A percentile compares a stretch with the other conserved stretches of the same genome.
These are phyloP conservation scores for Archivesica marissinica DNA, from an alignment of 1,140 invertebrate species.

Conservation along the genomic window DNA sequence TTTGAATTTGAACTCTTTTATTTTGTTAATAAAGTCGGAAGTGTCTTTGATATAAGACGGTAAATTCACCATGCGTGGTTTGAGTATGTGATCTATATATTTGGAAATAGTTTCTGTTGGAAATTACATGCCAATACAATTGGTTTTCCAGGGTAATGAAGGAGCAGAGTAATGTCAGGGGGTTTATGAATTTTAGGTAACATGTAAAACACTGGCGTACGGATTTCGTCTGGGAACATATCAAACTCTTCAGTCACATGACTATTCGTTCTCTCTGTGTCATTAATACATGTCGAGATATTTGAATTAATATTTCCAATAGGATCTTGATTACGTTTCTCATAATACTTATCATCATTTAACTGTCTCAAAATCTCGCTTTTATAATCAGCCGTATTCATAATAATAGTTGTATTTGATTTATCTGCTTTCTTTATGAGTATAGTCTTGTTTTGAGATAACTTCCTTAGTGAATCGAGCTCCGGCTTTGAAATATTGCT, in stretches of 20 bases:
- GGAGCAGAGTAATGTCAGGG: background rate
- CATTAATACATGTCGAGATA: background rate
- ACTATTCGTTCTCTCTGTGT: background rate
- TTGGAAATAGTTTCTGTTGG: conserved; percentile 23
- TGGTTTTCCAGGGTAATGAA: background rate
- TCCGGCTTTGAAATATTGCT: conserved; percentile 21
- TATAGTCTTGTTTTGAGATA: background rate
- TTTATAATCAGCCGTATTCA: background rate
- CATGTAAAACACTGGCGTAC: background rate
- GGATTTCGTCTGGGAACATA: background rate
- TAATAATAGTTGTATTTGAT: background rate
- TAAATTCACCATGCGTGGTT: background rate
- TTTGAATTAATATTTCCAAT: background rate
- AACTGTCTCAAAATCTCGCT: background rate
- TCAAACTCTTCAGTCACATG: background rate
- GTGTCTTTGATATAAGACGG: conserved; percentile 38
- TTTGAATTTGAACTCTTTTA: background rate
- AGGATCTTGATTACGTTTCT: background rate
- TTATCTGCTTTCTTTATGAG: conserved; percentile 14
- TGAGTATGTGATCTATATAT: background rate
- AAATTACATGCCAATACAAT: conserved; percentile 13
- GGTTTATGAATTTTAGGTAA: background rate
- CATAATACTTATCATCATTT: conserved; percentile 4
- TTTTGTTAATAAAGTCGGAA: conserved; percentile 15
- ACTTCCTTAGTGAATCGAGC: background rate